These are phyloP conservation scores for Incurvaria masculella DNA, from an alignment of 2,888 invertebrate species.

Conservation along the genomic window DNA sequence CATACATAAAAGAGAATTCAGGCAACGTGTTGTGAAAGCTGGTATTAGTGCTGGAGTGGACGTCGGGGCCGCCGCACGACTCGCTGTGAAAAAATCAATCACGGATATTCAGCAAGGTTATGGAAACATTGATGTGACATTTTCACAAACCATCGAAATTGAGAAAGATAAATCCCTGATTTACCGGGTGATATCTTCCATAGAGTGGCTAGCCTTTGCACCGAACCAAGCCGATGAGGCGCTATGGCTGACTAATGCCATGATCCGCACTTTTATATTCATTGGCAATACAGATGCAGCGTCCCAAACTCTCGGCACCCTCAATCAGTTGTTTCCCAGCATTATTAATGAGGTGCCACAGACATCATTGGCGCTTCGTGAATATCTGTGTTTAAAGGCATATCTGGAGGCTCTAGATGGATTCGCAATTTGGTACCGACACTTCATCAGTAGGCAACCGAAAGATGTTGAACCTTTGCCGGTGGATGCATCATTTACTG, in stretches of 20 bases:
- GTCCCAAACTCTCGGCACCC: constrained; percentile 59
- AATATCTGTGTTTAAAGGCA: constrained; percentile 83
- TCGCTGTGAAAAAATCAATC: constrained; percentile 75
- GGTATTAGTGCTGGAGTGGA: constrained; percentile 75
- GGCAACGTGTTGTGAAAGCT: constrained; percentile 64
- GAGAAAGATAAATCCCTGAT: constrained; percentile 46
- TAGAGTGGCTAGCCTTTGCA: constrained; percentile 87
- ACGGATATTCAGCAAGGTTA: constrained; percentile 43
- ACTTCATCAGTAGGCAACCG: constrained; percentile 78
- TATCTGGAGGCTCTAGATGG: constrained; percentile 86
- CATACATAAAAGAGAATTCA: constrained; percentile 62
- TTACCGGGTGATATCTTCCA: constrained; percentile 47
- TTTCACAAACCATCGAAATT: constrained; percentile 65
- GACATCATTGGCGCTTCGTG: constrained; percentile 59
- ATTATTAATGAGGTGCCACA: constrained; percentile 37
- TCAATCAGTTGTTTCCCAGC: constrained; percentile 38
- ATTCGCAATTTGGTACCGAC: constrained; percentile 86
- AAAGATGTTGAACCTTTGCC: constrained; percentile 59
- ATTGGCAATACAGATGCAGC: constrained; percentile 82
- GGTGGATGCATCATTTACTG: constrained; percentile 70
- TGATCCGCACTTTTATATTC: constrained; percentile 81
- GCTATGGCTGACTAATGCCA: constrained; percentile 82
- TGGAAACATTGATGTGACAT: constrained; percentile 51
- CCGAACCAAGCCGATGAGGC: constrained; percentile 76
- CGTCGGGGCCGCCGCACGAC: constrained; percentile 78